A percentile compares a stretch with the other conserved stretches of the same genome.
Conservation (phyloP, 2,113 vertebrate species). For the Pogona vitticeps region DNA sequence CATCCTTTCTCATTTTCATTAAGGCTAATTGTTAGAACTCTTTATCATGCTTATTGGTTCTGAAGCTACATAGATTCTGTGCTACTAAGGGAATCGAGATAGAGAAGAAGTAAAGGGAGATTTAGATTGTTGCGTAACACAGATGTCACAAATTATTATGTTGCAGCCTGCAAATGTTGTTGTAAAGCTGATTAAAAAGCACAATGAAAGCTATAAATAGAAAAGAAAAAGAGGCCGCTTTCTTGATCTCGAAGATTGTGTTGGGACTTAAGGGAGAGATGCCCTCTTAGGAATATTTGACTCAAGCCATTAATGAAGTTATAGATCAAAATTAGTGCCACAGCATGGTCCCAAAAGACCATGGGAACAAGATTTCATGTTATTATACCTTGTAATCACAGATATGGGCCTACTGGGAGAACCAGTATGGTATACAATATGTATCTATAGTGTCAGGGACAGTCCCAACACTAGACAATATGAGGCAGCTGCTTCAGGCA, state of each 20-base stretch:
- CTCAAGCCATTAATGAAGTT: neutral
- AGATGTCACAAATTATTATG: neutral
- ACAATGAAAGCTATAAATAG: constrained; percentile 9
- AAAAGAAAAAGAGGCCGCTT: neutral
- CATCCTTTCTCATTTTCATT: neutral
- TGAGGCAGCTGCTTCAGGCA: no score
- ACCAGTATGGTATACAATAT: neutral
- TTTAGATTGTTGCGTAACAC: neutral
- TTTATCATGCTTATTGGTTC: constrained; percentile 3
- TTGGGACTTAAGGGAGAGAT: neutral
- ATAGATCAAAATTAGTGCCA: constrained; percentile 1
- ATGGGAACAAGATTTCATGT: neutral
- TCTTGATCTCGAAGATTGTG: constrained; percentile 1
- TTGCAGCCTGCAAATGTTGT: neutral
- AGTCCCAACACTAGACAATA: no score
- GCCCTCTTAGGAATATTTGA: neutral
- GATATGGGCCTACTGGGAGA: neutral
- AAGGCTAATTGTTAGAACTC: neutral
- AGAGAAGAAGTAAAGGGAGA: neutral
- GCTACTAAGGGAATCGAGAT: neutral
- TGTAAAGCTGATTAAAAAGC: neutral
- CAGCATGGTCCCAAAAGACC: neutral
- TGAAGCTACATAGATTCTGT: neutral
- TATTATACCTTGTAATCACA: neutral
- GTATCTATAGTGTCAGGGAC: no score